Conservation (phyloP, 2,888 invertebrate genomes). For the Volucella inanis region DNA sequence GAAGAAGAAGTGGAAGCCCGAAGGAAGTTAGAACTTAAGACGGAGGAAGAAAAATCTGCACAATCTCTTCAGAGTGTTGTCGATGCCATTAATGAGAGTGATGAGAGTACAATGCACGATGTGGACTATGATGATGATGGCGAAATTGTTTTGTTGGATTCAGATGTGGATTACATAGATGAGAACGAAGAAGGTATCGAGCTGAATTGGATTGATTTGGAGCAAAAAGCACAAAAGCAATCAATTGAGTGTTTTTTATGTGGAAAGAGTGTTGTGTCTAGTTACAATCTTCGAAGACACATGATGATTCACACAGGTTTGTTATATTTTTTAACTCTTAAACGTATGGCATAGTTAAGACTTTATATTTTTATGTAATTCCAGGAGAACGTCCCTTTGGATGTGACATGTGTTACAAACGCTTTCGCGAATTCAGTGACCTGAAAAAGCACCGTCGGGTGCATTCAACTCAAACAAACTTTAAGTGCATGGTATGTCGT, state of each 20-base stretch:
- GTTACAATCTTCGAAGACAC: constrained; percentile 82
- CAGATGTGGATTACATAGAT: constrained; percentile 74
- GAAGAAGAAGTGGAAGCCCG: constrained; percentile 51
- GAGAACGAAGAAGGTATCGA: constrained; percentile 75
- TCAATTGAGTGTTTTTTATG: constrained; percentile 81
- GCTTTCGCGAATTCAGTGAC: constrained; percentile 82
- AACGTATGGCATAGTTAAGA: constrained; percentile 3
- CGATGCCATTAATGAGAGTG: constrained; percentile 53
- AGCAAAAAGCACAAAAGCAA: constrained; percentile 79
- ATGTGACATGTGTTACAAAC: constrained; percentile 81
- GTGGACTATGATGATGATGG: constrained; percentile 74
- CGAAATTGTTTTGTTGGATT: constrained; percentile 68
- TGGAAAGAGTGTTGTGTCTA: constrained; percentile 81
- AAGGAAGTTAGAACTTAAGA: constrained; percentile 50
- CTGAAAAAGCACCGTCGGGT: constrained; percentile 82
- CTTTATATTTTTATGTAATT: constrained; percentile 17
- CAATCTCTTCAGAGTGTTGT: constrained; percentile 9
- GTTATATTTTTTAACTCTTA: constrained; percentile 23
- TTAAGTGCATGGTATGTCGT: constrained; percentile 81
- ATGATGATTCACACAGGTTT: constrained; percentile 83
- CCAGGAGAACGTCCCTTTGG: constrained; percentile 82
- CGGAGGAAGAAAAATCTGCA: constrained; percentile 30
- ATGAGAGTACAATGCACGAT: constrained; percentile 67
- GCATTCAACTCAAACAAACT: constrained; percentile 79
- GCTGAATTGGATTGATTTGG: constrained; percentile 78